A percentile compares a stretch with the other conserved stretches of the same genome.
These are phyloP conservation scores for Epinephelus coioides DNA, from an alignment of 2,797 vertebrate species.

Conservation along the genomic window DNA sequence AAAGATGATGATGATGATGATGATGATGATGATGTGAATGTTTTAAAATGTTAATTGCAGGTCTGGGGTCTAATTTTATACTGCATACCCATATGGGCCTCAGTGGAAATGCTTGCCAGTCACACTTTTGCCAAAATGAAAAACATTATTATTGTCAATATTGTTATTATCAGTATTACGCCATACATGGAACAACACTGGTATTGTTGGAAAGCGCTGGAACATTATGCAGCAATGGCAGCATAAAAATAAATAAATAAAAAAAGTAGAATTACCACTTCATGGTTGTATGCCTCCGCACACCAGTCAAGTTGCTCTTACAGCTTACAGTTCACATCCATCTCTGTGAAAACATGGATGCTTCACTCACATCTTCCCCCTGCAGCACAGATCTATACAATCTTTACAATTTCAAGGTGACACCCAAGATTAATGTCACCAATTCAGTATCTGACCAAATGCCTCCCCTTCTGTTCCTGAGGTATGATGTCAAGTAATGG, in stretches of 20 bases:
- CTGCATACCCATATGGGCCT: background rate
- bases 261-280: too few relatives aligned
- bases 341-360: too few relatives aligned
- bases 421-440: too few relatives aligned
- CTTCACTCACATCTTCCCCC: too few relatives aligned
- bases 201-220: background rate
- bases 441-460: too few relatives aligned
- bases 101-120: background rate
- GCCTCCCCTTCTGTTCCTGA: too few relatives aligned
- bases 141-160: background rate
- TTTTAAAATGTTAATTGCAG: slow-evolving; percentile 19
- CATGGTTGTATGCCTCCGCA: too few relatives aligned
- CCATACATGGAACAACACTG: background rate
- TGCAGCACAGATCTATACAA: too few relatives aligned
- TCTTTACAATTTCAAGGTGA: too few relatives aligned
- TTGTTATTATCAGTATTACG: background rate
- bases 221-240: background rate
- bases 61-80: background rate
- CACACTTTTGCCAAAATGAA: background rate
- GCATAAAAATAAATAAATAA: background rate
- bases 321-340: too few relatives aligned
- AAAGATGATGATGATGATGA: slow-evolving; percentile 5
- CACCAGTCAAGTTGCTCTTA: too few relatives aligned
- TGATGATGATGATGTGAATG: background rate
- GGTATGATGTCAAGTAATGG: too few relatives aligned